phyloP scores from a whole-genome alignment of 2,888 invertebrate species.

The Branchellion lobata region DNA sequence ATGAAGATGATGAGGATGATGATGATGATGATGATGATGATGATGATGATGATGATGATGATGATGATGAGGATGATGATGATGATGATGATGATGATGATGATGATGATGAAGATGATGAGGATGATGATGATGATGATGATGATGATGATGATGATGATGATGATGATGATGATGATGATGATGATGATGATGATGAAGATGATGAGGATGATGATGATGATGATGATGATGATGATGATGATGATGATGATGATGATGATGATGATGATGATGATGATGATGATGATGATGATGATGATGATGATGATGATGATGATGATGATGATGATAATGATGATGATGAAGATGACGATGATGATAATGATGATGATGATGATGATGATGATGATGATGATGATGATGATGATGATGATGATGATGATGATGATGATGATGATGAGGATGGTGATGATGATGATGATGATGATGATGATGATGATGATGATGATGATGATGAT shows the following conservation, averaged over 20 bases:
- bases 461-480: slow-evolving; percentile 28
- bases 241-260: slow-evolving; percentile 17
- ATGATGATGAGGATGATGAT: slow-evolving; percentile 23
- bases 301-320: not conserved
- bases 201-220: slow-evolving; percentile 68
- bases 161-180: slow-evolving; percentile 28
- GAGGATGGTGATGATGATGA: slow-evolving; percentile 14
- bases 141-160: too few relatives aligned
- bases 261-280: slow-evolving; percentile 32
- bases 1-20: not conserved
- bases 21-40: too few relatives aligned
- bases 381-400: slow-evolving; percentile 20
- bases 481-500: slow-evolving; percentile 21
- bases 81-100: too few relatives aligned
- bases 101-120: too few relatives aligned
- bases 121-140: not conserved
- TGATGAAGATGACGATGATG: not conserved
- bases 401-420: not conserved
- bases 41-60: slow-evolving; percentile 33
- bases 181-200: slow-evolving; percentile 66
- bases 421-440: not conserved
- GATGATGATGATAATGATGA: not conserved
- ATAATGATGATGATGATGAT: slow-evolving; percentile 32
- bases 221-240: too few relatives aligned
- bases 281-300: too few relatives aligned